Percentiles rank a stretch among this genome's conserved stretches.
phyloP scores from a whole-genome alignment of 2,113 vertebrate genomes.

The Aleadryas rufinucha region DNA sequence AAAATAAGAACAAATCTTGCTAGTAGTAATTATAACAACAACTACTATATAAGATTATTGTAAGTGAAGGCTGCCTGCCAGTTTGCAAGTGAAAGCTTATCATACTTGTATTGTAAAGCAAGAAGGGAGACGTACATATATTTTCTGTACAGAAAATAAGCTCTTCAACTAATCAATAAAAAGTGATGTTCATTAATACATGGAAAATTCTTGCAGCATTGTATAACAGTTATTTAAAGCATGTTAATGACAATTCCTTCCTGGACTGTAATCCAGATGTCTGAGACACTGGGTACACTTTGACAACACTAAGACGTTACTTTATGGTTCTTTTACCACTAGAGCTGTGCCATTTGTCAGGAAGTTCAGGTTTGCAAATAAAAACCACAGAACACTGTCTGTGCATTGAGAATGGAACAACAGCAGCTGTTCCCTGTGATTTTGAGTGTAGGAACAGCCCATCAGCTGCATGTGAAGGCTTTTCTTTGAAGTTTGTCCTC shows the following conservation, averaged over 20 bases:
- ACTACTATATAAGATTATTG: neutral
- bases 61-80: neutral
- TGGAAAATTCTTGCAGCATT: neutral
- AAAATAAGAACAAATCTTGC: neutral
- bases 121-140: neutral
- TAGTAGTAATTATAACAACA: neutral
- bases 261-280: neutral
- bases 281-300: neutral
- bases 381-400: neutral
- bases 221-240: neutral
- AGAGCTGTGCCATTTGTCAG: neutral
- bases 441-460: neutral
- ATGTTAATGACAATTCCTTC: neutral
- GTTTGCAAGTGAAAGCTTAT: neutral
- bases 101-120: neutral
- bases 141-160: neutral
- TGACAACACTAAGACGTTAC: neutral
- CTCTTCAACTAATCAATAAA: neutral
- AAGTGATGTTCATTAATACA: neutral
- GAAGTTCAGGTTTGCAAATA: neutral
- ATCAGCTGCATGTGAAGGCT: neutral
- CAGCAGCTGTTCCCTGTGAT: neutral
- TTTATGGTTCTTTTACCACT: neutral
- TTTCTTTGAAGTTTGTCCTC: neutral
- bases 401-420: neutral